A percentile compares a stretch with the other conserved stretches of the same genome.
phyloP scores from a whole-genome alignment of 2,888 invertebrate genomes.

The Antitype chi region DNA sequence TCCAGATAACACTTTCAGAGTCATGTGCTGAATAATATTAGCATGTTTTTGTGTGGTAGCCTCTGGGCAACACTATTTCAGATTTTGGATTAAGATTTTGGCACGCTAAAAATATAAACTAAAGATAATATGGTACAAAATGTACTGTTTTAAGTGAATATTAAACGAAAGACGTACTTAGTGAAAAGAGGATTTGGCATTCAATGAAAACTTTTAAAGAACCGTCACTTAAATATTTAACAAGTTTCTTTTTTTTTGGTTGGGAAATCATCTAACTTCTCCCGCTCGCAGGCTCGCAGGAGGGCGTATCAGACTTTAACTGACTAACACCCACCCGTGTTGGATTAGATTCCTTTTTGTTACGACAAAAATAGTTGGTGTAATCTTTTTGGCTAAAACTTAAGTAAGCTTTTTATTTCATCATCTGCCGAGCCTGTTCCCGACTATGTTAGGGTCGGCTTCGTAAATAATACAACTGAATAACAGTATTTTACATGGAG shows the following conservation, averaged over 20 bases:
- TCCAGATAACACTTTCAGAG: constrained; percentile 19
- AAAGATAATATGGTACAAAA: neutral
- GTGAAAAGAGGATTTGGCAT: neutral
- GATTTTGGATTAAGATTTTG: constrained; percentile 18
- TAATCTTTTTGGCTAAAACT: neutral
- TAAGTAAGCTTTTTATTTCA: neutral
- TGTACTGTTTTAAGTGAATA: neutral
- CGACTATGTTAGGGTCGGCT: neutral
- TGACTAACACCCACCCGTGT: no score
- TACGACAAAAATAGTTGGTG: neutral
- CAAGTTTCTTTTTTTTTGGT: no score
- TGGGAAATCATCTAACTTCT: no score
- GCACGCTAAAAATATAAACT: constrained; percentile 15
- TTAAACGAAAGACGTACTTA: neutral
- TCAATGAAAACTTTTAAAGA: neutral
- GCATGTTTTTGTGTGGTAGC: constrained; percentile 17
- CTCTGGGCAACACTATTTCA: constrained; percentile 11
- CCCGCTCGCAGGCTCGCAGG: no score
- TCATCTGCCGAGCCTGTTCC: neutral
- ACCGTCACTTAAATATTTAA: neutral
- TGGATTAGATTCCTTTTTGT: no score
- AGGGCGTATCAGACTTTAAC: no score
- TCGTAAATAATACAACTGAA: neutral
- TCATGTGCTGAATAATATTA: constrained; percentile 38
- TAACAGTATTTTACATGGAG: neutral